Evolutionary conservation across 2,797 vertebrate species (phyloP).

Genomic region (Spinus olivaceus): DNA sequence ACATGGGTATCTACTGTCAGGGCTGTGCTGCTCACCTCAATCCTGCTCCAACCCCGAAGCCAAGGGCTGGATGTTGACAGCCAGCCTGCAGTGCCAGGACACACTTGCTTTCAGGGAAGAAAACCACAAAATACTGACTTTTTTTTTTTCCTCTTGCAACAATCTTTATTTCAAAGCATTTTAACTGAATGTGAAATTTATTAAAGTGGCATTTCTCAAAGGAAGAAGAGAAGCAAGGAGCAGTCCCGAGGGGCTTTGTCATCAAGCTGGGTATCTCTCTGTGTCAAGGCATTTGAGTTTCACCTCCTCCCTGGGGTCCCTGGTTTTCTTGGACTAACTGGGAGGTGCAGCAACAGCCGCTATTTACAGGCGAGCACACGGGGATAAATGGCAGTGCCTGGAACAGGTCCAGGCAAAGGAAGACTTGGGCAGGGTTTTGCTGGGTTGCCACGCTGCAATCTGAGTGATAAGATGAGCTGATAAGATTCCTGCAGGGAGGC

Average conservation of each 20-base stretch:
- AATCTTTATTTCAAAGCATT: not conserved
- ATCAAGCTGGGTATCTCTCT: not conserved
- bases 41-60: not conserved
- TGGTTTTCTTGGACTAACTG: not conserved
- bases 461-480: not conserved
- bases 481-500: slow-evolving; percentile 4
- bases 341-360: not conserved
- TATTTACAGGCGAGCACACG: not conserved
- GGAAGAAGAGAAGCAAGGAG: not conserved
- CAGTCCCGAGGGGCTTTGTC: not conserved
- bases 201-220: not conserved
- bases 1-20: not conserved
- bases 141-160: not conserved
- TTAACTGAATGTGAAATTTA: not conserved
- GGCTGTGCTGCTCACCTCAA: not conserved
- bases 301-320: not conserved
- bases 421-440: not conserved
- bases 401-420: slow-evolving; percentile 22
- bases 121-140: not conserved
- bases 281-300: not conserved
- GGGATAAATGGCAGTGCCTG: not conserved
- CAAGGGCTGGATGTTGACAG: not conserved
- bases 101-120: not conserved
- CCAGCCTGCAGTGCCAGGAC: not conserved
- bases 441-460: not conserved